Conservation (phyloP, 2,888 invertebrate genomes). For the Limnephilus auricula region DNA sequence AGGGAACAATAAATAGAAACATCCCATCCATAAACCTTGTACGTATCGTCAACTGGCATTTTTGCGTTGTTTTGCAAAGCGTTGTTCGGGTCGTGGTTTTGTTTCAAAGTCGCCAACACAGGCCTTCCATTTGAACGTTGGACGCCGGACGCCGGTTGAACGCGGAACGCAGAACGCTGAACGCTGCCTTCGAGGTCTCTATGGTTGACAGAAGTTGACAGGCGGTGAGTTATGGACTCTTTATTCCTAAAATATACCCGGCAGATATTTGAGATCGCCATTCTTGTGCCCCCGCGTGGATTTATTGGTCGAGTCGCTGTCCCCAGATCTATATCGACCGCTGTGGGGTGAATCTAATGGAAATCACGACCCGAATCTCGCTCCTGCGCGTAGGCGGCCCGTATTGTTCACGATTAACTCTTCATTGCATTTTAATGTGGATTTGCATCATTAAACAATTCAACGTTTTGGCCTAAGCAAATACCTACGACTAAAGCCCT, state of each 20-base stretch:
- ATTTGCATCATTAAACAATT: background rate
- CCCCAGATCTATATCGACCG: slow-evolving; percentile 64
- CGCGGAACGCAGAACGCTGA: slow-evolving; percentile 2
- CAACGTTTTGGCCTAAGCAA: background rate
- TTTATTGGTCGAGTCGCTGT: slow-evolving; percentile 62
- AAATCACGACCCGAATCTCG: slow-evolving; percentile 12
- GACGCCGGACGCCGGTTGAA: slow-evolving; percentile 8
- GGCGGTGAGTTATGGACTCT: slow-evolving; percentile 65
- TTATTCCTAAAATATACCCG: slow-evolving; percentile 65
- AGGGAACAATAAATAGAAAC: slow-evolving; percentile 35
- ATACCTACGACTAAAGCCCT: no score
- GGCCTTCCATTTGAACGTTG: slow-evolving; percentile 31
- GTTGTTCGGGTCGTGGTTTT: slow-evolving; percentile 36
- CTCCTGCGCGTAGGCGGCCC: background rate
- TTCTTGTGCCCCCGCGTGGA: slow-evolving; percentile 63
- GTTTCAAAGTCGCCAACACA: slow-evolving; percentile 35
- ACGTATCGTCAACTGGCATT: slow-evolving; percentile 35
- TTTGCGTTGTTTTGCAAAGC: slow-evolving; percentile 41
- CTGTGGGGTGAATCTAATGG: slow-evolving; percentile 4
- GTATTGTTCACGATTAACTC: background rate
- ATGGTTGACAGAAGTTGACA: slow-evolving; percentile 64
- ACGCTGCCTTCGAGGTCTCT: slow-evolving; percentile 45
- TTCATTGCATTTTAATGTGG: background rate
- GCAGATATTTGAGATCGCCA: slow-evolving; percentile 65
- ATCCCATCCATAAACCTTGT: slow-evolving; percentile 40